A percentile compares a stretch with the other conserved stretches of the same genome.
Conservation (phyloP, 1,140 invertebrate species). For the Drosophila burlai region DNA sequence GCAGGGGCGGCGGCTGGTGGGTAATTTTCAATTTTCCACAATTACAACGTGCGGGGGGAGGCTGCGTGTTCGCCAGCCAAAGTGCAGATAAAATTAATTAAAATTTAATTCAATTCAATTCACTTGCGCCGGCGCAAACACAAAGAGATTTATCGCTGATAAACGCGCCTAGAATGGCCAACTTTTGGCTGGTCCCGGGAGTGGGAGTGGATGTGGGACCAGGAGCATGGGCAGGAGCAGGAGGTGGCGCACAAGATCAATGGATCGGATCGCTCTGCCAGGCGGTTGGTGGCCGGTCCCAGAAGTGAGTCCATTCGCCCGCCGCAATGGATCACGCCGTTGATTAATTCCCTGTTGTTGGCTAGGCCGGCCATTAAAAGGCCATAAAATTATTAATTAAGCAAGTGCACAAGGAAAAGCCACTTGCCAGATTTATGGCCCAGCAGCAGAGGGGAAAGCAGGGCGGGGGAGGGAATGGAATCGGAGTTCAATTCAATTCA, state of each 20-base stretch:
- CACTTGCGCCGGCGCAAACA: conserved; percentile 79
- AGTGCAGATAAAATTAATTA: conserved; percentile 85
- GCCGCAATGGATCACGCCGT: conserved; percentile 65
- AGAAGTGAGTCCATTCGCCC: conserved; percentile 8
- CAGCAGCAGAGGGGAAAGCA: conserved; percentile 29
- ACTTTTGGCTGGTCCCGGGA: conserved; percentile 28
- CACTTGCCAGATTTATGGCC: conserved; percentile 76
- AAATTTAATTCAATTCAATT: conserved; percentile 84
- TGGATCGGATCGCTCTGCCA: conserved; percentile 29
- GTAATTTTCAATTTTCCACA: conserved; percentile 82
- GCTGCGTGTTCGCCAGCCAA: conserved; percentile 43
- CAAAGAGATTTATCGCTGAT: conserved; percentile 84
- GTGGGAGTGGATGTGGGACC: not conserved
- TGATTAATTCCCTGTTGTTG: conserved; percentile 72
- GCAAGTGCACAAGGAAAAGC: conserved; percentile 74
- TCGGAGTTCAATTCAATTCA: conserved; percentile 23
- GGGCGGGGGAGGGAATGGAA: not conserved
- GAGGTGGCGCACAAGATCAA: conserved; percentile 62
- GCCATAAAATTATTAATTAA: conserved; percentile 85
- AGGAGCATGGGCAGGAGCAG: not conserved
- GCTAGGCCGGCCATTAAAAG: conserved; percentile 76
- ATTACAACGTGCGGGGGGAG: conserved; percentile 51
- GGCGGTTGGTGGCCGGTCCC: conserved; percentile 1
- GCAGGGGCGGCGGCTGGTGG: not conserved
- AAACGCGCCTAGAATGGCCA: conserved; percentile 80